These are phyloP conservation scores for Drosophila subquinaria DNA, from an alignment of 2,888 invertebrate genomes.

Conservation along the genomic window DNA sequence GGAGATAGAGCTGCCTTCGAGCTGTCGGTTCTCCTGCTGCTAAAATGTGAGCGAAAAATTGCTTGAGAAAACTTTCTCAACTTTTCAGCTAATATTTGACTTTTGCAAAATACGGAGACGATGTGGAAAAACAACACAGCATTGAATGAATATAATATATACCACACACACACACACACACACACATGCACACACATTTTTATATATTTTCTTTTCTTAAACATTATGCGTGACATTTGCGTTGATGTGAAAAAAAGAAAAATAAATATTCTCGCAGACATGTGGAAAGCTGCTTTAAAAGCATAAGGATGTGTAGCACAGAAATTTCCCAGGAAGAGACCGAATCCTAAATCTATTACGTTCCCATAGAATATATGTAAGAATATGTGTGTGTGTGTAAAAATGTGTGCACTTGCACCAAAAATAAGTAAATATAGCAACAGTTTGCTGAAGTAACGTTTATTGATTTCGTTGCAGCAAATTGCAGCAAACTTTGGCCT, in stretches of 20 bases:
- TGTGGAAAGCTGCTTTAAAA: conserved; percentile 36
- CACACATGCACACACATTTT: conserved; percentile 34
- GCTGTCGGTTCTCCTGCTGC: conserved; percentile 29
- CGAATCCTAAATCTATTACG: conserved; percentile 32
- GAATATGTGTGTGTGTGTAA: conserved; percentile 2
- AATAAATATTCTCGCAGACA: conserved; percentile 24
- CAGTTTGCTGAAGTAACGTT: conserved; percentile 50
- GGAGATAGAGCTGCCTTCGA: conserved; percentile 5
- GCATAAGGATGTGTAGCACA: conserved; percentile 38
- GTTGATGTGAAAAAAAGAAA: conserved; percentile 59
- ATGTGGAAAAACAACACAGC: conserved; percentile 75
- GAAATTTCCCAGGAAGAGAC: conserved; percentile 39
- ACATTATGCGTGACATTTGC: conserved; percentile 77
- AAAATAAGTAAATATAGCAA: conserved; percentile 56
- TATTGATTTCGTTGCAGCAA: conserved; percentile 55
- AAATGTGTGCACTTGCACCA: conserved; percentile 1
- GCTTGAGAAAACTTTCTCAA: conserved; percentile 82
- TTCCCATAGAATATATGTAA: conserved; percentile 3
- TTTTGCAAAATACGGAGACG: conserved; percentile 79
- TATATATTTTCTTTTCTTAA: conserved; percentile 52
- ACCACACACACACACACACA: conserved; percentile 43
- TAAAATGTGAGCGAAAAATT: conserved; percentile 81
- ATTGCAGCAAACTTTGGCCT: conserved; percentile 54
- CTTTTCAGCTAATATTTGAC: conserved; percentile 84
- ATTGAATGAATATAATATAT: conserved; percentile 37